Conservation (phyloP, 2,888 invertebrate genomes). For the Willowsia nigromaculata region DNA sequence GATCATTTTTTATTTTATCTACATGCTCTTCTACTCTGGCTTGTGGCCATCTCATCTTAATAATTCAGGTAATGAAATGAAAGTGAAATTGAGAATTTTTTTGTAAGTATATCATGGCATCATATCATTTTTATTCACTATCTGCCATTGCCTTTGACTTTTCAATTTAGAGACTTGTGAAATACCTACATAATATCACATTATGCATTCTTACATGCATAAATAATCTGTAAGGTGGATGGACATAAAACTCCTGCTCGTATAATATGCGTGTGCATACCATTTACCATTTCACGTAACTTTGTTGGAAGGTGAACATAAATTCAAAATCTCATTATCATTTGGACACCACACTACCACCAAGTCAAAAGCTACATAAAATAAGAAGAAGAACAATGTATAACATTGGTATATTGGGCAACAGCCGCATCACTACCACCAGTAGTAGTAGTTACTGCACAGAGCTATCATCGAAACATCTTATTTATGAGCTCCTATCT, state of each 20-base stretch:
- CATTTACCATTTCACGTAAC: slow-evolving; percentile 17
- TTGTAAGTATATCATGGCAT: not conserved
- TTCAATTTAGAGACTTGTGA: slow-evolving; percentile 45
- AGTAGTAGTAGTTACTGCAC: slow-evolving; percentile 48
- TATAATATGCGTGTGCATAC: not conserved
- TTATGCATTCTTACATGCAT: slow-evolving; percentile 27
- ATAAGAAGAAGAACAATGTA: slow-evolving; percentile 1
- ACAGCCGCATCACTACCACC: not conserved
- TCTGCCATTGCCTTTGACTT: slow-evolving; percentile 62
- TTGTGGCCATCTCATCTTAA: slow-evolving; percentile 29
- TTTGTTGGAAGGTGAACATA: slow-evolving; percentile 56
- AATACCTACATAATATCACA: slow-evolving; percentile 28
- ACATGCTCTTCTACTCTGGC: not conserved
- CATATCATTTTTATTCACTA: not conserved
- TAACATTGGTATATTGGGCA: not conserved
- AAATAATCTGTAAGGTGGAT: slow-evolving; percentile 25
- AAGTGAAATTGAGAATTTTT: slow-evolving; percentile 24
- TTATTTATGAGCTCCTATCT: slow-evolving; percentile 61
- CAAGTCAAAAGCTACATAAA: slow-evolving; percentile 6
- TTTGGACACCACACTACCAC: slow-evolving; percentile 61
- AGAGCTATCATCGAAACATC: slow-evolving; percentile 70
- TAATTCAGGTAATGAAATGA: not conserved
- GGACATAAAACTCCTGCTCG: not conserved
- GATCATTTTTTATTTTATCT: slow-evolving; percentile 24
- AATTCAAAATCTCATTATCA: slow-evolving; percentile 68